Base-by-base conservation (phyloP, 2,797 vertebrate species). In the Cetoscarus ocellatus region DNA sequence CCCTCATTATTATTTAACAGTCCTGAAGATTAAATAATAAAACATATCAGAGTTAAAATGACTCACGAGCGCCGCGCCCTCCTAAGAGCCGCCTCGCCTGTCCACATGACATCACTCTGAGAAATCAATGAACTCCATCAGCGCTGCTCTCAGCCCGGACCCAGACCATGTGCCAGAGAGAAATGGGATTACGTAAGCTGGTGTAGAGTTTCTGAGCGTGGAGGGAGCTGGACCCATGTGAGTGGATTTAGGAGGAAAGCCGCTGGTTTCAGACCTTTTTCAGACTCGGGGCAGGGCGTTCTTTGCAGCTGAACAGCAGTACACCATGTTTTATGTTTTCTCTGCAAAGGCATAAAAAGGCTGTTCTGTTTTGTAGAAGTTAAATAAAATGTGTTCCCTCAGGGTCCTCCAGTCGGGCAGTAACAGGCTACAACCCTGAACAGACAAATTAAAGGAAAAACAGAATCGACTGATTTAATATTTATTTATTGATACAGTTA, bases 181-280 rank as follows among this genome's bases (percentile, higher is more conserved):
- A 55, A 72, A 67, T 57, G 39, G 34, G 50, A 70, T 88, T 86
- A 86, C 17, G 61, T 80, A 88, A 86, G 39, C 36, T 5, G 49
- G 70, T 75, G 70, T 85, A 51, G 11, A 15, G 66, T 85, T 77
- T 38, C 73, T 56, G 42, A 67, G 70, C 65, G 61, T 50, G 48
- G 12, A 52, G 47, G 42, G n/a, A n/a, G n/a, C n/a, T n/a, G n/a
- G 45, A 72, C 36, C 56, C 61, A 61, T 18, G 1, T 64, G 11
- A 45, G 63, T 67, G 67, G 67, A 67, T 82, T 81, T 67, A 67
- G 70, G 61, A 67, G 67, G 52, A 54, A 50, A 42, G 13, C 52
- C 35, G 51, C 38, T 42, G 50, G 27, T 49, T 61, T 17, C 52
- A 44, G 43, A 44, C 43, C 42, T 27, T 27, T 2, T 27, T 4